Evolutionary conservation across 2,797 vertebrate genomes (phyloP).

Genomic region (Acropternis orthonyx): DNA sequence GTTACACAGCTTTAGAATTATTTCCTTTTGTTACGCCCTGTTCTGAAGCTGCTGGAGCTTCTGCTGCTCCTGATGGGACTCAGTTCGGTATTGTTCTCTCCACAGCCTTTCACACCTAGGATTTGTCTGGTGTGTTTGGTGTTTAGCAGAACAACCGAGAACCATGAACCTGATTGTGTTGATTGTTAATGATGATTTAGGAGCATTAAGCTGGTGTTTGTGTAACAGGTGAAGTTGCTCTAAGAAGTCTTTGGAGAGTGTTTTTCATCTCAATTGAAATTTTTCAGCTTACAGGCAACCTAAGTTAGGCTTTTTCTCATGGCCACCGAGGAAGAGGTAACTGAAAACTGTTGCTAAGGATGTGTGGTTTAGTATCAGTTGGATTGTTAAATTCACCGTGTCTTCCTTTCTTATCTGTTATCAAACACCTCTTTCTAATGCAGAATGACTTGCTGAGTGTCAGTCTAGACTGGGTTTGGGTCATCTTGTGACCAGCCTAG

Average conservation of each 20-base stretch:
- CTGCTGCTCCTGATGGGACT: background rate
- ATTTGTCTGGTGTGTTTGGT: background rate
- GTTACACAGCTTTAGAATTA: background rate
- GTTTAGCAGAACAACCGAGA: background rate
- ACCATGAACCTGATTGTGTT: rapidly evolving
- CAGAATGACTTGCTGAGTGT: background rate
- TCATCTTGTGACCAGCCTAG: background rate
- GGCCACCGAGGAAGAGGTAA: background rate
- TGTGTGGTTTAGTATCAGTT: background rate
- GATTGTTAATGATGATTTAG: background rate
- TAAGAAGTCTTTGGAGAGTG: background rate
- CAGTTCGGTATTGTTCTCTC: rapidly evolving
- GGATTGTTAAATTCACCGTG: background rate
- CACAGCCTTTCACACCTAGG: background rate
- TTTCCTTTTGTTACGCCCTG: rapidly evolving
- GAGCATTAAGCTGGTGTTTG: background rate
- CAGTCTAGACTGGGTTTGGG: background rate
- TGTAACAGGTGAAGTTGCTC: background rate
- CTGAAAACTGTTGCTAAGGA: background rate
- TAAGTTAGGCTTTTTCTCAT: background rate
- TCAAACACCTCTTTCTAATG: background rate
- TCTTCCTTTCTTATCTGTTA: background rate
- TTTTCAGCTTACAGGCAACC: background rate
- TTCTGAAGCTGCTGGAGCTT: background rate
- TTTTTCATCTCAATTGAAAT: background rate